Evolutionary conservation across 1,140 invertebrate species (phyloP), one percentile per base, ranked within the genome.

Genomic region (Lucilia cuprina): DNA sequence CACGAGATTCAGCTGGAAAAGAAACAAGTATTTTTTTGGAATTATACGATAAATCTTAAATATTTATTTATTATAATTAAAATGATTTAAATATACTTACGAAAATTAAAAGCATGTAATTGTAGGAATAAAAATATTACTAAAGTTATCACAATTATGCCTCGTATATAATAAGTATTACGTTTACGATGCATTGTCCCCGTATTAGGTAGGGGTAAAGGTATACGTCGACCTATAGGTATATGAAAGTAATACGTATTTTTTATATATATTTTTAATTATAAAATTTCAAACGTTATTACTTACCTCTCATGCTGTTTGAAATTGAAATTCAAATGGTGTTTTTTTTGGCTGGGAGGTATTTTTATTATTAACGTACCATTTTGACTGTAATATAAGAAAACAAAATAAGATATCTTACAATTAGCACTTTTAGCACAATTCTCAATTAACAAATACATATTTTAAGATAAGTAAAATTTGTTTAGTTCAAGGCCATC

Each of bases 81-180:
- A 55, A 55, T 41, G 10, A 41, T 41, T 10, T 41, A 70, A 49
- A 21, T 19, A 25, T 50, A 86, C 89, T 89, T 87, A 86, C 92
- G 87, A 83, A 94, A 92, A 87, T 92, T 95, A 87, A 94, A 93
- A 86, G 95, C 94, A 87, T 95, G 93, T 70, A 95, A 90, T 86
- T 95, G 94, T 85, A 95, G 91, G 92, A 94, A 94, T 30, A 95
- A 92, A 88, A 95, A 95, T 85, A 94, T 93, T 80, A 94, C 92
- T 55, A 95, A 90, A 85, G 95, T 94, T 85, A 95, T 89, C 83
- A 95, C 91, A 74, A 94, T 90, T 50, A 94, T 91, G 75, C 93
- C 94, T 87, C 94, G 93, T 84, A 95, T 88, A 86, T 94, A 92
- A 87, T 90, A 90, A 74, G 87, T 88, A 85, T 89, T 91, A 80